Evolutionary conservation across 2,113 vertebrate genomes (phyloP).

Genomic region (Microcebus jonahi): DNA sequence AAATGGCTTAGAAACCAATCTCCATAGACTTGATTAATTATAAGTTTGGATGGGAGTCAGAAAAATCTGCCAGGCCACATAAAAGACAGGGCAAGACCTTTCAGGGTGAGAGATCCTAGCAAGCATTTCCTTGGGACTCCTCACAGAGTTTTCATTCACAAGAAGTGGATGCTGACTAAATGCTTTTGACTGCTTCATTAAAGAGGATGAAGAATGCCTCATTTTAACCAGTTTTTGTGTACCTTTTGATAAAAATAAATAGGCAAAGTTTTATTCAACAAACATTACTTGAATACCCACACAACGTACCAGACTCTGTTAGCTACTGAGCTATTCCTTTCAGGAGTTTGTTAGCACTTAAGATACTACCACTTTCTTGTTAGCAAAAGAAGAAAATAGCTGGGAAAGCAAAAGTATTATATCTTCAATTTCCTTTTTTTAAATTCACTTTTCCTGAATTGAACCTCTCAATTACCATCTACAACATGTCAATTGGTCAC

Average conservation of each 20-base stretch:
- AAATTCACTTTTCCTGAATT: neutral
- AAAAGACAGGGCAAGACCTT: neutral
- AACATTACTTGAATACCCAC: neutral
- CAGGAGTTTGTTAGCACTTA: slow-evolving; percentile 13
- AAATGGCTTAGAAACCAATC: slow-evolving; percentile 31
- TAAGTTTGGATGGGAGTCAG: neutral
- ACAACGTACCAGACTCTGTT: neutral
- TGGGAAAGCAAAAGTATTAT: neutral
- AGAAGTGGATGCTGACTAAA: neutral
- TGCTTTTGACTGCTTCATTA: neutral
- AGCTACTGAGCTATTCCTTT: neutral
- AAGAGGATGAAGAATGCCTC: neutral
- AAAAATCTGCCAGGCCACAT: neutral
- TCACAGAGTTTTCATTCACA: neutral
- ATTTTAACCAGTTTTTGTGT: neutral
- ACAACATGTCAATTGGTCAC: neutral
- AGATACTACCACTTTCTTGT: neutral
- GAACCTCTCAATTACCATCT: neutral
- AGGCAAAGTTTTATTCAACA: neutral
- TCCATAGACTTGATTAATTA: neutral
- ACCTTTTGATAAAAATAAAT: neutral
- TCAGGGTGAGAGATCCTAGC: neutral
- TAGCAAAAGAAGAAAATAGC: neutral
- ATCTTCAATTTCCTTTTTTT: neutral
- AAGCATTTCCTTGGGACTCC: neutral